phyloP scores from a whole-genome alignment of 23 tunicate genomes.

The Ascidia mentula region DNA sequence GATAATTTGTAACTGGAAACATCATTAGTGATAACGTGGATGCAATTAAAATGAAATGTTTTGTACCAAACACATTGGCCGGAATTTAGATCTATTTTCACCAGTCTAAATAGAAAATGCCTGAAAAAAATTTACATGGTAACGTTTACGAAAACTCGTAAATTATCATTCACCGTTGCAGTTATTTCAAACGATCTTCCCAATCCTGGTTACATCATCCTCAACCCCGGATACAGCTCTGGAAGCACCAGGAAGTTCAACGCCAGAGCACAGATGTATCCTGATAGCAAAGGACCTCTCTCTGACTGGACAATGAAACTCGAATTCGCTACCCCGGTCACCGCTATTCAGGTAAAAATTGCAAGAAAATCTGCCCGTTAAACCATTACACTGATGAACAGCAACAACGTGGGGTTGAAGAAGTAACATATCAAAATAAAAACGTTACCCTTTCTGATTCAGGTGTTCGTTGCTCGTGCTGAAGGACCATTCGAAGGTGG shows the following conservation, averaged over 20 bases:
- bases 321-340: constrained; percentile 27
- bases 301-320: constrained; percentile 52
- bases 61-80: too few relatives aligned
- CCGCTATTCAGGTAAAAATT: constrained; percentile 21
- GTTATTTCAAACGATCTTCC: not conserved
- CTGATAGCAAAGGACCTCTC: not conserved
- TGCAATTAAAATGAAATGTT: too few relatives aligned
- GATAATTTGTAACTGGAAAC: too few relatives aligned
- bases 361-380: too few relatives aligned
- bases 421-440: too few relatives aligned
- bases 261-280: constrained; percentile 34
- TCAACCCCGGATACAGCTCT: constrained; percentile 45
- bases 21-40: too few relatives aligned
- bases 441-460: not conserved
- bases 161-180: not conserved
- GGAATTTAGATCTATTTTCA: too few relatives aligned
- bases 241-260: constrained; percentile 22
- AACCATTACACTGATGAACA: too few relatives aligned
- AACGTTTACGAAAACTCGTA: too few relatives aligned
- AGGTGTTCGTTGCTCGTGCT: constrained; percentile 41
- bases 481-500: constrained; percentile 46
- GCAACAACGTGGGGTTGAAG: too few relatives aligned
- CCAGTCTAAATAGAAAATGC: too few relatives aligned
- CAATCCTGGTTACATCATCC: constrained; percentile 15
- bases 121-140: too few relatives aligned